Evolutionary conservation across 2,113 vertebrate species (phyloP).

Genomic region (Lutjanus erythropterus): DNA sequence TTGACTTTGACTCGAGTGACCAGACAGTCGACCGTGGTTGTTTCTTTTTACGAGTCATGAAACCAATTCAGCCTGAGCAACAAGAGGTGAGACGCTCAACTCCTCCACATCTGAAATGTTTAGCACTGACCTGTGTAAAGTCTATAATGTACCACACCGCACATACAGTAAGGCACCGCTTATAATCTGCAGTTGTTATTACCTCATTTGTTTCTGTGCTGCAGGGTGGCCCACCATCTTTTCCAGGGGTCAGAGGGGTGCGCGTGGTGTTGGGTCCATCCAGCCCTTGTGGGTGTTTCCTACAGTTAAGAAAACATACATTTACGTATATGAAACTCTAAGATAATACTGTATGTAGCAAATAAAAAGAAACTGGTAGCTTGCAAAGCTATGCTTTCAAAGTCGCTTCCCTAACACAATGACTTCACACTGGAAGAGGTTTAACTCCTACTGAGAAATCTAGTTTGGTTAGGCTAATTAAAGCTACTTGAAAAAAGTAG

Average conservation of each 20-base stretch:
- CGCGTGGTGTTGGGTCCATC: slow-evolving; percentile 82
- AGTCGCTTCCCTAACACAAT: no score
- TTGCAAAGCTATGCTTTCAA: no score
- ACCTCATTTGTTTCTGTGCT: slow-evolving; percentile 92
- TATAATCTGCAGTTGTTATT: slow-evolving; percentile 23
- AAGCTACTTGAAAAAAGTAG: no score
- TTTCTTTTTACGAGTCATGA: slow-evolving; percentile 35
- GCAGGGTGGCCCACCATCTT: slow-evolving; percentile 77
- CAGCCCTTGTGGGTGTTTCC: slow-evolving; percentile 88
- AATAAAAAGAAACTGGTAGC: not conserved
- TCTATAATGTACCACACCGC: not conserved
- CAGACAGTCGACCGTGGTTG: slow-evolving; percentile 15
- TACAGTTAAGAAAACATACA: slow-evolving; percentile 35
- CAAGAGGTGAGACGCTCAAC: not conserved
- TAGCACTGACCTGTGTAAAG: slow-evolving; percentile 2
- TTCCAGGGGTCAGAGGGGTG: slow-evolving; percentile 86
- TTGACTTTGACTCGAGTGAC: slow-evolving; percentile 44
- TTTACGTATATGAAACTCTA: not conserved
- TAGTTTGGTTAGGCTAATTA: no score
- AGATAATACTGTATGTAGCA: not conserved
- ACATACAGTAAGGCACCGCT: not conserved
- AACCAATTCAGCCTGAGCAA: slow-evolving; percentile 11
- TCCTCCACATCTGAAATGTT: not conserved
- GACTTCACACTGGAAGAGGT: no score
- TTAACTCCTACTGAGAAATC: no score